Percentiles rank a stretch among this genome's conserved stretches.
These are phyloP conservation scores for Maccullochella peelii DNA, from an alignment of 2,113 vertebrate species.

Conservation along the genomic window DNA sequence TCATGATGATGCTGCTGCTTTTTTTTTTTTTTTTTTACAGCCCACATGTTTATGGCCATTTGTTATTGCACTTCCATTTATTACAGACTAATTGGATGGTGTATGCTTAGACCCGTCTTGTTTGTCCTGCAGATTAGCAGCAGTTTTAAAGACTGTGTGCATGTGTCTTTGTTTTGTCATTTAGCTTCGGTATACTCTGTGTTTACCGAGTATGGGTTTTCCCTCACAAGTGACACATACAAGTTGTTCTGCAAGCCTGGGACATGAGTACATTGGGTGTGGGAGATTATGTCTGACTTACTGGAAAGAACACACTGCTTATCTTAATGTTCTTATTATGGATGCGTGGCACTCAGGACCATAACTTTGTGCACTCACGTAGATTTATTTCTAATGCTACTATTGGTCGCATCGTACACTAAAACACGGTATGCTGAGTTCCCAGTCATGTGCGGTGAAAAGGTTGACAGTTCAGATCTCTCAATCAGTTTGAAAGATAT, in stretches of 20 bases:
- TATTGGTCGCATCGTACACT: not conserved
- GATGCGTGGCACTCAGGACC: not conserved
- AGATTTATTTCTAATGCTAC: conserved; percentile 1
- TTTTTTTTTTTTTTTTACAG: conserved; percentile 70
- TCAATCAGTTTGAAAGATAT: not conserved
- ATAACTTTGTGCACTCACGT: not conserved
- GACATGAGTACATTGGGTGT: conserved; percentile 50
- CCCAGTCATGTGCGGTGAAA: not conserved
- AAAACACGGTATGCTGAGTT: not conserved
- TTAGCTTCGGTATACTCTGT: conserved; percentile 8
- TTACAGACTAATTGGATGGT: conserved; percentile 61
- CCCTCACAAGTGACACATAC: conserved; percentile 29
- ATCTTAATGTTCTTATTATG: conserved; percentile 53
- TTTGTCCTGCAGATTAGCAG: conserved; percentile 68
- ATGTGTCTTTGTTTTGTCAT: conserved; percentile 20
- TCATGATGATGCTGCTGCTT: conserved; percentile 25
- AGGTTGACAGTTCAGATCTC: not conserved
- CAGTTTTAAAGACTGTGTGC: conserved; percentile 18
- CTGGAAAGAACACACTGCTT: conserved; percentile 47
- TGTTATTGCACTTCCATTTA: conserved; percentile 72
- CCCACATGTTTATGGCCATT: conserved; percentile 57
- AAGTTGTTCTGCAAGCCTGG: conserved; percentile 46
- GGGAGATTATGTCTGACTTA: conserved; percentile 57
- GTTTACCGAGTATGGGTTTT: conserved; percentile 40
- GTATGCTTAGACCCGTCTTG: conserved; percentile 54